Evolutionary conservation across 2,113 vertebrate species (phyloP), one percentile per base, ranked within the genome.

Genomic region (Caracal caracal): DNA sequence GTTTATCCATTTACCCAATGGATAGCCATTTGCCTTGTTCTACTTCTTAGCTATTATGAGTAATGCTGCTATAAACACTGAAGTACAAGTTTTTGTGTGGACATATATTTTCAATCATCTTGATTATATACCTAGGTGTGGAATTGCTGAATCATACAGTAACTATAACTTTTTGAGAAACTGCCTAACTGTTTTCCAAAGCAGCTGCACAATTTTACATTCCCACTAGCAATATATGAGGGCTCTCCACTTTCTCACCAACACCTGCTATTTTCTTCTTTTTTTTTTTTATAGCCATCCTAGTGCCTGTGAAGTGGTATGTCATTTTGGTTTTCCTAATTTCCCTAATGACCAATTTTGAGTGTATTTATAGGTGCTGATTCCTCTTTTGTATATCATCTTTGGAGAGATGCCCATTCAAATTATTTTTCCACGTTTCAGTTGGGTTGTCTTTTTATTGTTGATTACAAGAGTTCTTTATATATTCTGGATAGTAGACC

Each of bases 141-240:
- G 22, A 93, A 89, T 43, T 85, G 24, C 65, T 59, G 37, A 28
- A 20, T 76, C 28, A 76, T 78, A 49, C 49, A 47, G 3, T 85
- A 90, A 96, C 35, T 85, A 86, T 81, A 82, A 88, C 24, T 89
- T 75, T 92, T 88, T 71, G 26, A 65, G 59, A 61, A 97, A 63
- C 43, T 82, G 59, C 35, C 56, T 63, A 92, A 85, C 49, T 89
- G 20, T 93, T 89, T 85, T 89, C 65, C 24, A 43, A 88, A 94
- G 85, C 4, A 70, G 30, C 19, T 73, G 26, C 1, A 76, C 22
- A n/a, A 63, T 89, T 85, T 92, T 81, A 86, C 4, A 53, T 65
- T 47, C 35, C 85, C 12, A 28, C 63, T 47, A 66, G 4, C 20
- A 88, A 37, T 61, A 2, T 61, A 73, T 92, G 51, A 56, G n/a